phyloP scores from a whole-genome alignment of 2,797 vertebrate species.

The Balearica regulorum region DNA sequence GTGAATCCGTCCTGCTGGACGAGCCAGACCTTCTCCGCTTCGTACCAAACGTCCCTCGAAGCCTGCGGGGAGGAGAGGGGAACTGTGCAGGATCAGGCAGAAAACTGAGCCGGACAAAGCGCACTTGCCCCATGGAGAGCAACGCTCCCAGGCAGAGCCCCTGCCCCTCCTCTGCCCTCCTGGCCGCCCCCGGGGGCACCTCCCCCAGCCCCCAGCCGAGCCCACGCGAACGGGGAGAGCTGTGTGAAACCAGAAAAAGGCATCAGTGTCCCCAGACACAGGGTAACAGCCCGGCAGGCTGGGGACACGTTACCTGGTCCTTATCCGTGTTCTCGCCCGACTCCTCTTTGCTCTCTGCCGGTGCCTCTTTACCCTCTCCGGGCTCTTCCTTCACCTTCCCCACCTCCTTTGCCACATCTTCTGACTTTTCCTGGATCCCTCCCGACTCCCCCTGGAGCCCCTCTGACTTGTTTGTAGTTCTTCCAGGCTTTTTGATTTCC shows the following conservation, averaged over 20 bases:
- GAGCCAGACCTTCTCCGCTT: constrained; percentile 89
- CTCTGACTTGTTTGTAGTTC: not conserved
- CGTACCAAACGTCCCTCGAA: constrained; percentile 86
- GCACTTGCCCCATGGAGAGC: rapidly evolving
- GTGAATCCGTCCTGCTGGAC: constrained; percentile 83
- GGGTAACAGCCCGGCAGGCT: rapidly evolving
- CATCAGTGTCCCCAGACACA: not conserved
- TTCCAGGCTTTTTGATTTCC: not conserved
- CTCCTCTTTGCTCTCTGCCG: not conserved
- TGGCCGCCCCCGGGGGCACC: rapidly evolving
- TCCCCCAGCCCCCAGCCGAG: not conserved
- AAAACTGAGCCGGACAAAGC: not conserved
- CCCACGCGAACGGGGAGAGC: rapidly evolving
- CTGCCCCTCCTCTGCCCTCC: not conserved
- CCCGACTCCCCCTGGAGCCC: not conserved
- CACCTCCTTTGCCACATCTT: not conserved
- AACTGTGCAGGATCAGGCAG: rapidly evolving
- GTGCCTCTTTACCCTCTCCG: not conserved
- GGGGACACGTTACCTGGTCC: constrained; percentile 47
- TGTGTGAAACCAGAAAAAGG: not conserved
- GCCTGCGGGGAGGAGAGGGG: constrained; percentile 14
- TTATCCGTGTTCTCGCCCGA: not conserved
- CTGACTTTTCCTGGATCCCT: not conserved
- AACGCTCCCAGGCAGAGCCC: not conserved
- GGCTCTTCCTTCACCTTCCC: not conserved